Evolutionary conservation across 2,113 vertebrate species (phyloP).

Genomic region (Uria lomvia): DNA sequence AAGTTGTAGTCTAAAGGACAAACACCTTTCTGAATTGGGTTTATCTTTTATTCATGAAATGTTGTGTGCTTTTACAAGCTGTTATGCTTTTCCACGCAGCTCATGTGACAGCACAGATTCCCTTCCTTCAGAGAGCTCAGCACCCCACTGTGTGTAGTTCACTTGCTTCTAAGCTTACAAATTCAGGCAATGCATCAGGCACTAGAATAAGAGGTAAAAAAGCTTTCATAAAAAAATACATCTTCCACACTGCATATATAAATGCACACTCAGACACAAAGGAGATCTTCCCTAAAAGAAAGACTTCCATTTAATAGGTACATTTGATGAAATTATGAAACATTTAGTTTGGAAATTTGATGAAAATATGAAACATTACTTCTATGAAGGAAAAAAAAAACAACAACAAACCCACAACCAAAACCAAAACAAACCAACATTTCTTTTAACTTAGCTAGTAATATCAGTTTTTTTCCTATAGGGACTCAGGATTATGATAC

Average conservation of each 20-base stretch:
- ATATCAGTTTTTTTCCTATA: background rate
- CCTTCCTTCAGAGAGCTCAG: constrained; percentile 29
- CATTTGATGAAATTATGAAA: background rate
- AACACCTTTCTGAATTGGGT: background rate
- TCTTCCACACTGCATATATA: background rate
- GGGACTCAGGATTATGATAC: background rate
- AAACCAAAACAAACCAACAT: background rate
- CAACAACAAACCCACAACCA: background rate
- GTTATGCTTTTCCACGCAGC: constrained; percentile 16
- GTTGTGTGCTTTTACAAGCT: constrained; percentile 12
- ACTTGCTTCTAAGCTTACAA: constrained; percentile 28
- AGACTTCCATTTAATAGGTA: background rate
- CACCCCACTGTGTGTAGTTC: constrained; percentile 21
- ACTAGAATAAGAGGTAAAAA: background rate
- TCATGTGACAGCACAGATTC: constrained; percentile 24
- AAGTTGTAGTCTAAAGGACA: constrained; percentile 20
- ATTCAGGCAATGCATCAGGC: constrained; percentile 13
- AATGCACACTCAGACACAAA: background rate
- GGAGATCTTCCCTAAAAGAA: background rate
- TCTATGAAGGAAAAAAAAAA: background rate
- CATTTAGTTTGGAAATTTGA: background rate
- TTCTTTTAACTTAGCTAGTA: background rate
- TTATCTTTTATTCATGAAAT: constrained; percentile 67
- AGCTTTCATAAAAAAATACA: background rate
- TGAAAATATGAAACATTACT: background rate